Conservation (phyloP, 2,888 invertebrate species). For the Panopea generosa region DNA sequence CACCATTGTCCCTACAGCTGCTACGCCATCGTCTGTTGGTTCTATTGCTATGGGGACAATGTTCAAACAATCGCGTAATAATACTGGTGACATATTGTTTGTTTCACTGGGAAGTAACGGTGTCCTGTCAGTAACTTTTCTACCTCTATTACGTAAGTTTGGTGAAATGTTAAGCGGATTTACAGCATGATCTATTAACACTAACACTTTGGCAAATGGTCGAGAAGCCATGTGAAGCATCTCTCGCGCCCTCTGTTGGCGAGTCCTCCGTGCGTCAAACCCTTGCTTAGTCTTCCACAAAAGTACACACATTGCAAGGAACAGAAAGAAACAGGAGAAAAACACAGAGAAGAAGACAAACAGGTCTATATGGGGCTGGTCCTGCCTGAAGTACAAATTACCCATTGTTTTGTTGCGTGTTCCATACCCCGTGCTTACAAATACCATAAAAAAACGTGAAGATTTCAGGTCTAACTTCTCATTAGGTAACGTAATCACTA, state of each 20-base stretch:
- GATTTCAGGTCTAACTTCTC: slow-evolving; percentile 90
- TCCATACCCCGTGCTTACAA: slow-evolving; percentile 88
- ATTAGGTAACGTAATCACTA: slow-evolving; percentile 96
- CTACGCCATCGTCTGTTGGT: slow-evolving; percentile 94
- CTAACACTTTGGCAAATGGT: slow-evolving; percentile 92
- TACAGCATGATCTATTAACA: slow-evolving; percentile 86
- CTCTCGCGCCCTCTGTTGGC: slow-evolving; percentile 96
- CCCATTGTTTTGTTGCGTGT: slow-evolving; percentile 89
- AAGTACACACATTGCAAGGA: slow-evolving; percentile 96
- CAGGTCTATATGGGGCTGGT: slow-evolving; percentile 97
- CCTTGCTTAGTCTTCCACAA: slow-evolving; percentile 98
- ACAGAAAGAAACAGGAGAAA: slow-evolving; percentile 98
- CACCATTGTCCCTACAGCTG: slow-evolving; percentile 96
- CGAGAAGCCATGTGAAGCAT: slow-evolving; percentile 98
- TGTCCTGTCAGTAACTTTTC: slow-evolving; percentile 49
- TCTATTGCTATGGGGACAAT: slow-evolving; percentile 93
- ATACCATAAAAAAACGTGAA: slow-evolving; percentile 95
- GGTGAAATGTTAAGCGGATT: slow-evolving; percentile 59
- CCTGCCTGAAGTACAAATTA: slow-evolving; percentile 96
- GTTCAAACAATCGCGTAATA: slow-evolving; percentile 58
- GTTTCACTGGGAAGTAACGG: slow-evolving; percentile 57
- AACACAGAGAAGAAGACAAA: slow-evolving; percentile 99
- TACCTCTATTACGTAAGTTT: slow-evolving; percentile 52
- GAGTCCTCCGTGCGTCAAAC: slow-evolving; percentile 92
- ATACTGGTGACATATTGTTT: slow-evolving; percentile 35